phyloP scores from a whole-genome alignment of 2,888 invertebrate species.

The Pterostichus madidus region DNA sequence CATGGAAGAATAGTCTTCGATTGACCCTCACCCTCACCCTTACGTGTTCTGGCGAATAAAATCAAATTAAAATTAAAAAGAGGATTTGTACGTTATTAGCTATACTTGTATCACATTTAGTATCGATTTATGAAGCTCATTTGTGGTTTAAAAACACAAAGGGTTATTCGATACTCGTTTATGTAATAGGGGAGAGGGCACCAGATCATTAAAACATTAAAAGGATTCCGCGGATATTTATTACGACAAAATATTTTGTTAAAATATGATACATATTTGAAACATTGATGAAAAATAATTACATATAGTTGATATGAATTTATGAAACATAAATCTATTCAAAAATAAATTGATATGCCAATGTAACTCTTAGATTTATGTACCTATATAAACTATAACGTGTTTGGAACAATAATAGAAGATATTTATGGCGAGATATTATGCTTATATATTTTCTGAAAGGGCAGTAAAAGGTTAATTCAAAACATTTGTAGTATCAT shows the following conservation, averaged over 20 bases:
- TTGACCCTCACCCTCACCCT: too few relatives aligned
- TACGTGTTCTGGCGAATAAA: too few relatives aligned
- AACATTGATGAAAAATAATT: background rate
- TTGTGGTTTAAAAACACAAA: constrained; percentile 9
- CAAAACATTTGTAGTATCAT: background rate
- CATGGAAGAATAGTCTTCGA: too few relatives aligned
- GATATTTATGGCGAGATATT: background rate
- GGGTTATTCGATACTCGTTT: constrained; percentile 46
- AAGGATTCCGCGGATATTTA: constrained; percentile 16
- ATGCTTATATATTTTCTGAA: background rate
- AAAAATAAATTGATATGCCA: background rate
- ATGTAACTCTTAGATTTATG: background rate
- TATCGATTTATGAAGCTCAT: constrained; percentile 20
- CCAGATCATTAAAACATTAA: constrained; percentile 45
- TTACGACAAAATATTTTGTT: background rate
- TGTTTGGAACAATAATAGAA: background rate
- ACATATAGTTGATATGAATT: too few relatives aligned
- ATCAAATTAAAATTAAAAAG: background rate
- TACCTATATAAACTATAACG: background rate
- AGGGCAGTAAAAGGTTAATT: background rate
- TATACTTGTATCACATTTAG: background rate
- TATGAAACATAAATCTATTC: too few relatives aligned
- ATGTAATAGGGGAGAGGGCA: background rate
- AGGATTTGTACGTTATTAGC: background rate
- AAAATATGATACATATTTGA: background rate